phyloP scores from a whole-genome alignment of 2,797 vertebrate genomes.

The Rhinatrema bivittatum region DNA sequence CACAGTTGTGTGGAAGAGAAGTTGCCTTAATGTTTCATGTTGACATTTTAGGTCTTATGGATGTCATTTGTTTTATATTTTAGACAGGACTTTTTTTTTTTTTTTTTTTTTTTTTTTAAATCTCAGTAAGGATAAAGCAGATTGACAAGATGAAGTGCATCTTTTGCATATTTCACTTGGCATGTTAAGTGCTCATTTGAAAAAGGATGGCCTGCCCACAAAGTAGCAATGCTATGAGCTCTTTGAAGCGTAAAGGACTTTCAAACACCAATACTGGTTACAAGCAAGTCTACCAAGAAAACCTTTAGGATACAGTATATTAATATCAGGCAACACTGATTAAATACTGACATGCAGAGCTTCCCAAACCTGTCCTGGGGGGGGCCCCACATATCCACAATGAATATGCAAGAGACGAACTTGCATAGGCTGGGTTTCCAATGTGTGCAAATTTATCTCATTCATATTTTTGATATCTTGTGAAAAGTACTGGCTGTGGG shows the following conservation, averaged over 20 bases:
- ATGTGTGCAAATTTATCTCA: no score
- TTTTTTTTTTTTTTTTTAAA: no score
- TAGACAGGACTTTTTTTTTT: no score
- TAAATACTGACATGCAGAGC: not conserved
- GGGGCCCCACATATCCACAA: no score
- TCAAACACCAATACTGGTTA: not conserved
- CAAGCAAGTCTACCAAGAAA: not conserved
- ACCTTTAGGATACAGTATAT: not conserved
- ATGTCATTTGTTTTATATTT: conserved; percentile 19
- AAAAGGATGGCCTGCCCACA: not conserved
- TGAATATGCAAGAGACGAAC: no score
- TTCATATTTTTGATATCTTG: no score
- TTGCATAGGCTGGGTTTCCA: no score
- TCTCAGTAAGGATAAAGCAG: not conserved
- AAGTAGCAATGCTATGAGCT: not conserved
- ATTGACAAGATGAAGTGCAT: not conserved
- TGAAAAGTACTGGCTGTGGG: no score
- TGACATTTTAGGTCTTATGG: conserved; percentile 20
- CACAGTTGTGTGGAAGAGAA: conserved; percentile 10
- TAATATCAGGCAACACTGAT: not conserved
- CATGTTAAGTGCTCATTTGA: not conserved
- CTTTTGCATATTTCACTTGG: conserved; percentile 1
- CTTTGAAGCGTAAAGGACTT: not conserved
- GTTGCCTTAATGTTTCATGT: conserved; percentile 13
- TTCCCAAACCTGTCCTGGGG: no score